Percentiles rank a stretch among this genome's conserved stretches.
These are phyloP conservation scores for Tridacna crocea DNA, from an alignment of 2,888 invertebrate genomes.

Conservation along the genomic window DNA sequence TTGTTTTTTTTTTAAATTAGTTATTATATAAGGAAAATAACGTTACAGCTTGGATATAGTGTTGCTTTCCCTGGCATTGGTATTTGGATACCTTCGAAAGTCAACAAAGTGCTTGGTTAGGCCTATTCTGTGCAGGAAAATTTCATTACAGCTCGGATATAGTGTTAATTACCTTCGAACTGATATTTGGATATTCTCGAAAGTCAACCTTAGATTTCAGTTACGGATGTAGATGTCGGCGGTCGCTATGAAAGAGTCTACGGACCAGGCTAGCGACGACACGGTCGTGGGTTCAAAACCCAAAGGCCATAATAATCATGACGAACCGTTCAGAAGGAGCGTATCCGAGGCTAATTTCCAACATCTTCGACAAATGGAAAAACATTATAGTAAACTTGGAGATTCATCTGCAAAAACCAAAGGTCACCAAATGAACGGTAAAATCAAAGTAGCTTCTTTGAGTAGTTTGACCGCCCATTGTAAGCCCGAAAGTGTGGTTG, in stretches of 20 bases:
- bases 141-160: background rate
- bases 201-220: background rate
- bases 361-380: conserved; percentile 55
- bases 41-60: no score
- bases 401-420: conserved; percentile 38
- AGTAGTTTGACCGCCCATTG: conserved; percentile 32
- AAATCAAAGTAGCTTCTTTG: conserved; percentile 52
- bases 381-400: conserved; percentile 61
- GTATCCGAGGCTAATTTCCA: conserved; percentile 48
- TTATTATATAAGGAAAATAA: no score
- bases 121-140: background rate
- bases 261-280: conserved; percentile 45
- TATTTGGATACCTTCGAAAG: no score
- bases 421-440: conserved; percentile 32
- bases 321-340: conserved; percentile 29
- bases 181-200: background rate
- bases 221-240: conserved; percentile 10
- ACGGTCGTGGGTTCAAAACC: conserved; percentile 16
- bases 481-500: conserved; percentile 27
- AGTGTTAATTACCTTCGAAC: background rate
- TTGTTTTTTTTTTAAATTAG: background rate
- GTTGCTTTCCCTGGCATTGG: no score
- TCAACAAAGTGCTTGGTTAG: no score
- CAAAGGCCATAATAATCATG: conserved; percentile 29
- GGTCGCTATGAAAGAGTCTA: conserved; percentile 40